Evolutionary conservation across 2,888 invertebrate species (phyloP), one percentile per base, ranked within the genome.

Genomic region (Sericinus montela): DNA sequence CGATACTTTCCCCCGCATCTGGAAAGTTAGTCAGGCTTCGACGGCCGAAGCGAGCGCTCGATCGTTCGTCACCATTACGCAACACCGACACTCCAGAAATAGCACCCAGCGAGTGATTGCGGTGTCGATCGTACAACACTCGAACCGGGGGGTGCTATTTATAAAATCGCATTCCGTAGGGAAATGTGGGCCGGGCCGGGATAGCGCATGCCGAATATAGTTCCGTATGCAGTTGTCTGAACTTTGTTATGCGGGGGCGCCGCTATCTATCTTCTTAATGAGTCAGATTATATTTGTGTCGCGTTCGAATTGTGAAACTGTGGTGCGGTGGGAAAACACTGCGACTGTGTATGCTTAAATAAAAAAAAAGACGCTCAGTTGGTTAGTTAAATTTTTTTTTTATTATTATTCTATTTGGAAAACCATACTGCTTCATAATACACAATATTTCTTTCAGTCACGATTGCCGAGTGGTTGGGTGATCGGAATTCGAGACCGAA

Each of bases 111-210:
- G 70, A 69, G 80, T 84, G 84, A 80, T 77, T 77, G 82, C 70
- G 78, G 80, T 80, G 84, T 82, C 79, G 84, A 81, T 80, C 76
- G 71, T 80, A 80, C 80, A 81, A 83, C 83, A 39, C 23, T 39
- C 28, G 81, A 77, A 78, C 80, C n/a, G n/a, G n/a, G 78, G 72
- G 69, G 62, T 76, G 72, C 38, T 38, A 35, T 80, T 83, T 86
- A 84, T 75, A 75, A 5, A 84, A 72, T 75, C 70, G 73, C 83
- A 81, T 84, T 76, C 82, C 82, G 78, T 79, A 78, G 77, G 70
- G 78, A 83, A 76, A 87, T 86, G 82, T 87, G 82, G 86, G 82
- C 72, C 87, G 69, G 82, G 86, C 82, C 72, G 87, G 69, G 72
- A 29, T 19, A 7, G 77, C 76, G 80, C 67, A 78, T 72, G 76